Percentiles rank a stretch among this genome's conserved stretches.
phyloP scores from a whole-genome alignment of 2,113 vertebrate species.

The Mesoclemmys tuberculata region DNA sequence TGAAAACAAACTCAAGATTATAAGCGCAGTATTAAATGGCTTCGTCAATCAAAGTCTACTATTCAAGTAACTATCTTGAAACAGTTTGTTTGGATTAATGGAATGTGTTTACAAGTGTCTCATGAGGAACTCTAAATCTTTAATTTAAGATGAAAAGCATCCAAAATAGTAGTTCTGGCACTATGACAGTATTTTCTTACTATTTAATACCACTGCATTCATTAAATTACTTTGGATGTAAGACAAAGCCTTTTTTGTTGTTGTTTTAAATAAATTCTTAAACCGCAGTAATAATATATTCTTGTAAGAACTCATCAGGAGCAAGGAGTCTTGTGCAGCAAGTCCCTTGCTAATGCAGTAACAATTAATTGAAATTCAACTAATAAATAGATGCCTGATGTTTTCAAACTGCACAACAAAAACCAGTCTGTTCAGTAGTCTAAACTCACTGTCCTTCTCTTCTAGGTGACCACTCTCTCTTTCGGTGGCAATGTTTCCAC shows the following conservation, averaged over 20 bases:
- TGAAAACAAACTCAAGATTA: slow-evolving; percentile 60
- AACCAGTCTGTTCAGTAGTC: no score
- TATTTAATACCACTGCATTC: slow-evolving; percentile 40
- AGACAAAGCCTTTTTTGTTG: neutral
- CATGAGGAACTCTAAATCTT: slow-evolving; percentile 41
- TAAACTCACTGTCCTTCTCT: no score
- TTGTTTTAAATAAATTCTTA: neutral
- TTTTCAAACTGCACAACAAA: no score
- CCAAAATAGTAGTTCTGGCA: slow-evolving; percentile 28
- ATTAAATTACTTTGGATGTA: slow-evolving; percentile 33
- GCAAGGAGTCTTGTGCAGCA: no score
- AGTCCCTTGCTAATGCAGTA: no score
- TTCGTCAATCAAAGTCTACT: slow-evolving; percentile 41
- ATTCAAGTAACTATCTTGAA: neutral
- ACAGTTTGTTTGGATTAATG: slow-evolving; percentile 57
- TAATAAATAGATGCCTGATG: no score
- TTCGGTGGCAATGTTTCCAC: no score
- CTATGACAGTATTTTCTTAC: neutral
- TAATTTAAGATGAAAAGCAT: slow-evolving; percentile 60
- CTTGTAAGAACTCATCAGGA: no score
- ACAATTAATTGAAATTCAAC: no score
- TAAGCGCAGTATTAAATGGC: neutral
- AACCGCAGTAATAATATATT: neutral
- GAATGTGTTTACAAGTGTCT: slow-evolving; percentile 28
- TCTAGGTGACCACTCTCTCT: no score